Conservation (phyloP, 2,888 invertebrate genomes). For the Melinaea menophilus region DNA sequence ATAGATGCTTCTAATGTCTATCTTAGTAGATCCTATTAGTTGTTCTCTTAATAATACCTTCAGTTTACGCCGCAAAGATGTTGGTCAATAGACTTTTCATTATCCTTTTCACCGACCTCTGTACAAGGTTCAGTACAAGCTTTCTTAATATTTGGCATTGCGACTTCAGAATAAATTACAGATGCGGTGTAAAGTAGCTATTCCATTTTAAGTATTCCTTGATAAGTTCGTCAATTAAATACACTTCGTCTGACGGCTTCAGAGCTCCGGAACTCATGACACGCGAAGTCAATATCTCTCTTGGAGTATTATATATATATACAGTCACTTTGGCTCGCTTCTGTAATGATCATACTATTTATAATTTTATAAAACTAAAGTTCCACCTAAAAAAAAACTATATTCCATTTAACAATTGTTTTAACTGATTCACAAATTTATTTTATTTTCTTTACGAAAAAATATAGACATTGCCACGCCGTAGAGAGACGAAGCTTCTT, state of each 20-base stretch:
- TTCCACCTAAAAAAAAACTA: too few species aligned
- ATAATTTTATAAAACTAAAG: neutral
- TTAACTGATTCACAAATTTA: too few species aligned
- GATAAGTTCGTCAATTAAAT: conserved; percentile 81
- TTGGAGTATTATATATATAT: conserved; percentile 56
- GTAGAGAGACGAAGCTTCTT: too few species aligned
- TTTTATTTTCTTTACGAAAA: too few species aligned
- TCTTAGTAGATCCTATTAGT: conserved; percentile 54
- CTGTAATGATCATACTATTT: conserved; percentile 38
- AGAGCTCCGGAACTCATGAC: conserved; percentile 44
- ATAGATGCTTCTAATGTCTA: too few species aligned
- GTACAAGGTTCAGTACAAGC: conserved; percentile 52
- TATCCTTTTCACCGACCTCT: conserved; percentile 73
- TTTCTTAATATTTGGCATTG: conserved; percentile 49
- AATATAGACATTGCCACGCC: too few species aligned
- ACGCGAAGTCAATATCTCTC: conserved; percentile 38
- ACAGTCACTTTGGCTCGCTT: conserved; percentile 63
- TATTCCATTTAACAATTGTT: too few species aligned
- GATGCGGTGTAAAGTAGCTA: conserved; percentile 81
- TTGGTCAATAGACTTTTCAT: conserved; percentile 71
- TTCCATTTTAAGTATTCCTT: conserved; percentile 84
- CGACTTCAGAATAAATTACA: conserved; percentile 73
- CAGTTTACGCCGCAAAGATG: conserved; percentile 75
- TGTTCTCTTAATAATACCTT: conserved; percentile 65
- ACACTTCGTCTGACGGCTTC: conserved; percentile 50